A percentile compares a stretch with the other conserved stretches of the same genome.
These are phyloP conservation scores for Poeciliopsis turrubarensis DNA, from an alignment of 2,113 vertebrate species.

Conservation along the genomic window DNA sequence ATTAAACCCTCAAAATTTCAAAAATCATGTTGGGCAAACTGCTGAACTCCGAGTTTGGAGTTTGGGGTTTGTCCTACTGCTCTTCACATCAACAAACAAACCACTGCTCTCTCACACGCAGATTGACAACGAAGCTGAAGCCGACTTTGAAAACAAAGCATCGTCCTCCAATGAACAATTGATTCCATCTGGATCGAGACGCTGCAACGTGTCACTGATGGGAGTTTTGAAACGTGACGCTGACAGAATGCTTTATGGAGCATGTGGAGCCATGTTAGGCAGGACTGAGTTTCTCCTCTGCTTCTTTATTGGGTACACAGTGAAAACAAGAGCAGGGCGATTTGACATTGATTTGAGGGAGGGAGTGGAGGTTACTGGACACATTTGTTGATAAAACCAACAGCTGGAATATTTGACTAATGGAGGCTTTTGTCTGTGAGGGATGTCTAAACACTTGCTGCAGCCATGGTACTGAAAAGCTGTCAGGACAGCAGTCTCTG, in stretches of 20 bases:
- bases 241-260: neutral
- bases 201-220: slow-evolving; percentile 37
- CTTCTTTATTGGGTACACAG: slow-evolving; percentile 27
- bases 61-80: neutral
- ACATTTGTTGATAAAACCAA: slow-evolving; percentile 44
- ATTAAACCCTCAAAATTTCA: neutral
- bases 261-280: slow-evolving; percentile 7
- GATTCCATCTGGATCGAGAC: slow-evolving; percentile 35
- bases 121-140: slow-evolving; percentile 24
- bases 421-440: slow-evolving; percentile 5
- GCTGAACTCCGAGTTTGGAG: neutral
- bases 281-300: slow-evolving; percentile 16
- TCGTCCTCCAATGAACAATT: slow-evolving; percentile 3
- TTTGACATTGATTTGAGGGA: slow-evolving; percentile 23
- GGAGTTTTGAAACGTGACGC: slow-evolving; percentile 26
- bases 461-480: no score
- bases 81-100: neutral
- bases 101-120: neutral
- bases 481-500: no score
- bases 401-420: slow-evolving; percentile 14
- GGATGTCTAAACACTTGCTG: neutral
- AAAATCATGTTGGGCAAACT: neutral
- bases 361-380: slow-evolving; percentile 11
- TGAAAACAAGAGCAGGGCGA: slow-evolving; percentile 15
- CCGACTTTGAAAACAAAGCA: slow-evolving; percentile 21